Base-by-base conservation (phyloP, 2,888 invertebrate species). In the Conomelus anceps region DNA sequence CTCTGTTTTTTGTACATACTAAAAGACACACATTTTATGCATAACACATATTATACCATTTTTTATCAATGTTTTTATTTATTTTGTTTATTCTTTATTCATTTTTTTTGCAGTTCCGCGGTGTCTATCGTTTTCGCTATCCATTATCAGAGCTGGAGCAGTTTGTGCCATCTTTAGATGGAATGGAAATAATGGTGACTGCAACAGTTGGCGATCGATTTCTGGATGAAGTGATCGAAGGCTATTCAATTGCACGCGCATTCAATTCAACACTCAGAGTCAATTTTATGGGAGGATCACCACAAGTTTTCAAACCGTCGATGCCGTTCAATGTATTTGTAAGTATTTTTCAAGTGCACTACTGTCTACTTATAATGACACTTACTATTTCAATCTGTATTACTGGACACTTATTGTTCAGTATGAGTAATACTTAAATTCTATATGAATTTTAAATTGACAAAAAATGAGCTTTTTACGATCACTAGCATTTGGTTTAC, bases 251-350 rank as follows among this genome's bases (percentile, higher is more conserved):
- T 90, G 97, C 98, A 0, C 94, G 98, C 91, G 96, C 99, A 88
- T 98, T 96, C 93, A 98, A 98, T 94, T 98, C 98, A 0, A 97
- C 97, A 9, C 94, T 98, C 9, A 95, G 96, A 89, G 95, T 99
- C 0, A 95, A 96, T 63, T 98, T 99, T 93, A 94, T 99, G 1
- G 99, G 99, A 0, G 98, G 97, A 34, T 95, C 96, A 0, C 97
- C 99, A 9, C 98, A 99, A 93, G 96, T 99, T 22, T 99, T 99
- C 94, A 99, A 99, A 93, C 99, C 99, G 0, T 95, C 97, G 11
- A 98, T 99, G 97, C 98, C 98, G 0, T 97, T 98, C 92, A 96
- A 96, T 90, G 95, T 96, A 87, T 98, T 98, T 93, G 97, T 97
- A 93, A 95, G 96, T 94, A 86, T 34, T 86, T 89, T 94, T 92